Evolutionary conservation across 2,797 vertebrate species (phyloP), one percentile per base, ranked within the genome.

Genomic region (Tokudaia muenninki): DNA sequence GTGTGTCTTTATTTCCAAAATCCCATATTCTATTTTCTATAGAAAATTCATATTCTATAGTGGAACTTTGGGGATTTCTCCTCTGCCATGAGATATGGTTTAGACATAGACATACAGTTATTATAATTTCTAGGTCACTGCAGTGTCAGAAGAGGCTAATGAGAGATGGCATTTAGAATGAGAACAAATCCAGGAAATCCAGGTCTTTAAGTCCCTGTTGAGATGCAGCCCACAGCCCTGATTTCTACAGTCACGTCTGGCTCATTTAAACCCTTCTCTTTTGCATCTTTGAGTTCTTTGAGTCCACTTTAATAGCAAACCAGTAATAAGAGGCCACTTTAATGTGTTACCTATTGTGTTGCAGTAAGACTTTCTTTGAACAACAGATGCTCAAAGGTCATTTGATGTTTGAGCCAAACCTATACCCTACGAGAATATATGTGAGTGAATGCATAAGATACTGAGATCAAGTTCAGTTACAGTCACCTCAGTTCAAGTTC

Each of bases 71-170:
- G 89, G 21, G 75, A 63, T 77, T 34, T 79, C 61, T 95, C 50
- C 89, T 82, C 13, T 65, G 29, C 10, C 50, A 19, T 61, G 52
- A 88, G 41, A 41, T 41, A 50, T 8, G 17, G 63, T 74, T 96
- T 92, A 75, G 37, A 88, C 24, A 79, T 92, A 75, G 34, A 88
- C 34, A 86, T n/a, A 37, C 87, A 75, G 74, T 78, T 92, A 87
- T 47, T 92, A 61, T 55, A 78, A 81, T 98, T 97, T 97, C 93
- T 97, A 94, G 96, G 94, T 34, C 95, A 93, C 90, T 75, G 16
- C 24, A 29, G 77, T 70, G 83, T 91, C 14, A 4, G 41, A 78
- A 94, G 44, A n/a, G 59, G 55, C 94, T 88, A 87, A 44, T 92
- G 77, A 84, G 79, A 87, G 21, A 44, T 17, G 67, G 8, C 65